phyloP scores from a whole-genome alignment of 2,797 vertebrate species.

The Falco novaeseelandiae region DNA sequence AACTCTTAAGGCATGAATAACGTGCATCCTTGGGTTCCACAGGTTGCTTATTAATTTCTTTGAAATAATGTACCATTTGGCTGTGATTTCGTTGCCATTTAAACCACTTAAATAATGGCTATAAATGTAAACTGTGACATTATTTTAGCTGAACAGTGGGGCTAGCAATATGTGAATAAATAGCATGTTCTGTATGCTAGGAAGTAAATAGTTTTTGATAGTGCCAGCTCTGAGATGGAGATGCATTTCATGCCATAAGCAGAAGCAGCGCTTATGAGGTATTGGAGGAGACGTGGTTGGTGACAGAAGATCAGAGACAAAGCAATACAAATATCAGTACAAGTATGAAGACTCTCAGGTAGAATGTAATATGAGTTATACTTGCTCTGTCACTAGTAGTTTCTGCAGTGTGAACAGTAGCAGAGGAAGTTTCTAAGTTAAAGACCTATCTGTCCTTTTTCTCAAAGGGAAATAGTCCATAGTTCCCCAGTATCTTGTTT shows the following conservation, averaged over 20 bases:
- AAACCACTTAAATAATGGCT: neutral
- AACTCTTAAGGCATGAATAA: neutral
- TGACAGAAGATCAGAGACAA: neutral
- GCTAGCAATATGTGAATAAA: neutral
- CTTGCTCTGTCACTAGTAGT: neutral
- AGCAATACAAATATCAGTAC: neutral
- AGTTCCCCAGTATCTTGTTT: neutral
- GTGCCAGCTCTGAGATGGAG: neutral
- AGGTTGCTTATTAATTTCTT: neutral
- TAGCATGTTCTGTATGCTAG: neutral
- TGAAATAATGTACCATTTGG: neutral
- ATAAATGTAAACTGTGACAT: neutral
- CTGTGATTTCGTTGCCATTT: neutral
- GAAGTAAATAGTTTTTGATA: neutral
- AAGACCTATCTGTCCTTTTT: neutral
- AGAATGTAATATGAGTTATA: neutral
- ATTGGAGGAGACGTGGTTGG: neutral
- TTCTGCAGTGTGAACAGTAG: neutral
- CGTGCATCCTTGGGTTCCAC: neutral
- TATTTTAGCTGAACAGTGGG: neutral
- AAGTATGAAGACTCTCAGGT: neutral
- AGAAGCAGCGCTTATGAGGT: neutral
- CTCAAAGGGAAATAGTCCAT: neutral
- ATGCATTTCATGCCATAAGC: accelerated
- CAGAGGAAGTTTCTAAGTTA: neutral